Evolutionary conservation across 1,140 invertebrate genomes (phyloP).

Genomic region (Lepidostoma basale): DNA sequence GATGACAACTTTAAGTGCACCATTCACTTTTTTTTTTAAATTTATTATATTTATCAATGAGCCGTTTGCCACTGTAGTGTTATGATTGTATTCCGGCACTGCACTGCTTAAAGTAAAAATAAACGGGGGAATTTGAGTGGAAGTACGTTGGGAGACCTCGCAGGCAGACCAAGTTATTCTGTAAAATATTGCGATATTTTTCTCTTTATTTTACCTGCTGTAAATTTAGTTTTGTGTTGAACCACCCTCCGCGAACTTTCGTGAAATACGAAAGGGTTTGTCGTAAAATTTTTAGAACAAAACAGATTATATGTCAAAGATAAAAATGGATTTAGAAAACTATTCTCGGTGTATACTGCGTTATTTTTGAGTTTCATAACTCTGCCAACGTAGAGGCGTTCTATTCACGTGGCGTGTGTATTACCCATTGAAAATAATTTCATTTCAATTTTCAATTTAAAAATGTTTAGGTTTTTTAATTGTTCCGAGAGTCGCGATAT

Average conservation of each 20-base stretch:
- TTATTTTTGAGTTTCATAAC: too few relatives aligned
- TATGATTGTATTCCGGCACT: too few relatives aligned
- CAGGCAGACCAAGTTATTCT: background rate
- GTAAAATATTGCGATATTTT: conserved; percentile 19
- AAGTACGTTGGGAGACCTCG: background rate
- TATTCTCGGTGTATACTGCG: background rate
- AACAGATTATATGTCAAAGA: conserved; percentile 25
- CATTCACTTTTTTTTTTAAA: too few relatives aligned
- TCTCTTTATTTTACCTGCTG: conserved; percentile 18
- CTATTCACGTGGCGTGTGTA: too few relatives aligned
- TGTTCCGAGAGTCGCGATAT: too few relatives aligned
- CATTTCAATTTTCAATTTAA: too few relatives aligned
- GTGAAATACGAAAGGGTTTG: background rate
- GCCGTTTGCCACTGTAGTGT: too few relatives aligned
- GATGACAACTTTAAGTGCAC: too few relatives aligned
- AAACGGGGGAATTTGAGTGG: background rate
- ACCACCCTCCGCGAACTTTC: background rate
- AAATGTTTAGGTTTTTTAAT: too few relatives aligned
- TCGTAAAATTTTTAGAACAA: conserved; percentile 22
- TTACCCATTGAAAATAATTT: too few relatives aligned
- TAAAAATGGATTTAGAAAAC: conserved; percentile 21
- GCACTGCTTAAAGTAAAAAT: conserved; percentile 14
- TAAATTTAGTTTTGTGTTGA: conserved; percentile 12
- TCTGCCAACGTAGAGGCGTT: too few relatives aligned
- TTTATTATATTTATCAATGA: too few relatives aligned